Percentiles rank a stretch among this genome's conserved stretches.
Conservation (phyloP, 64 coral and sea anemone genomes). For the Anthopleura sola region DNA sequence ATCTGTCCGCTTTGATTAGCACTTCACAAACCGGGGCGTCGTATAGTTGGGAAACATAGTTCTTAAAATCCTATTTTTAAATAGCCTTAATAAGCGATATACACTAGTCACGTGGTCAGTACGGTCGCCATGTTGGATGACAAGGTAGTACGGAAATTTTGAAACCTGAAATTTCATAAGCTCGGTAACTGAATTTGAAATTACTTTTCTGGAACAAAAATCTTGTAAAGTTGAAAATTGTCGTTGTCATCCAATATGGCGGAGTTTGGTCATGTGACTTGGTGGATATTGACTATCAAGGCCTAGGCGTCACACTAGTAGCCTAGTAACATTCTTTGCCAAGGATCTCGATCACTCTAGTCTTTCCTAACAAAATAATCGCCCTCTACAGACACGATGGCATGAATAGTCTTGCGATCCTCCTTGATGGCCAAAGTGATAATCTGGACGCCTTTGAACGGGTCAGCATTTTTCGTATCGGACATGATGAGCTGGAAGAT, state of each 20-base stretch:
- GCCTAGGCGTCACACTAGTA: too few species aligned
- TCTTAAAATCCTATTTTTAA: not conserved
- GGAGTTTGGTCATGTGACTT: not conserved
- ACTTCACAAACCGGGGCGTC: not conserved
- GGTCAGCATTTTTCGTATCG: conserved; percentile 4
- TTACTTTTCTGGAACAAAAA: not conserved
- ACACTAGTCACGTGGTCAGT: not conserved
- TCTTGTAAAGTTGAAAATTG: not conserved
- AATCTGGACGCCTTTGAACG: not conserved
- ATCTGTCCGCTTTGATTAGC: not conserved
- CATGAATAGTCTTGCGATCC: not conserved
- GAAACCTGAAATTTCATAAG: not conserved
- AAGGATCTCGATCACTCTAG: too few species aligned
- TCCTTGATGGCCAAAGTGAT: conserved; percentile 1
- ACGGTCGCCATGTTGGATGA: not conserved
- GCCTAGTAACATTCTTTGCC: too few species aligned
- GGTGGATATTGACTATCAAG: not conserved
- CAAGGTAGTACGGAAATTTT: not conserved
- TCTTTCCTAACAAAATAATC: conserved; percentile 12
- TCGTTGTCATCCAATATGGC: not conserved
- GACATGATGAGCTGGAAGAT: conserved; percentile 10
- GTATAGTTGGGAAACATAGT: not conserved
- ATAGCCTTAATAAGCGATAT: not conserved
- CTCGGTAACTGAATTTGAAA: too few species aligned
- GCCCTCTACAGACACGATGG: not conserved